These are phyloP conservation scores for Colletes latitarsis DNA, from an alignment of 1,140 invertebrate genomes.

Conservation along the genomic window DNA sequence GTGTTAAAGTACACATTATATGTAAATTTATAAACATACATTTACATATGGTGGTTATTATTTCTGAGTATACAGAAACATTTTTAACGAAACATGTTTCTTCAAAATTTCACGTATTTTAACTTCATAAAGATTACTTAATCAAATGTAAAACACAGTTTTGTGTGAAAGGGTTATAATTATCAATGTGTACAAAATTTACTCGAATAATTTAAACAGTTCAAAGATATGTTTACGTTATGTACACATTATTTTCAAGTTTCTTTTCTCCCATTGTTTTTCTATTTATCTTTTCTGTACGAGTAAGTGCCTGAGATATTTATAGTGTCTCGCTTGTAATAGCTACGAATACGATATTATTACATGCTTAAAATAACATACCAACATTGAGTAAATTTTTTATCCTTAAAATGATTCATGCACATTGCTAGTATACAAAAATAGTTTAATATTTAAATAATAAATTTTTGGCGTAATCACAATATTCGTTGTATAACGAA, in stretches of 20 bases:
- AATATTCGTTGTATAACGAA: neutral
- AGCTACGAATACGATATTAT: neutral
- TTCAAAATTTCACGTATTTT: neutral
- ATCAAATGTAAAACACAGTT: neutral
- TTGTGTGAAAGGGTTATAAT: neutral
- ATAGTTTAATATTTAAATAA: neutral
- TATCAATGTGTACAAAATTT: neutral
- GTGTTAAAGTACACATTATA: neutral
- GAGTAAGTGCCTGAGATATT: slow-evolving; percentile 8
- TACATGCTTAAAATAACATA: neutral
- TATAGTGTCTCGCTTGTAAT: neutral
- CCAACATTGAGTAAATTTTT: neutral
- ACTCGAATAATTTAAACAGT: neutral
- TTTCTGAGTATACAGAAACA: neutral
- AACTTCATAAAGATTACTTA: neutral
- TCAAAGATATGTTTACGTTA: neutral
- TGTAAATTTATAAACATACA: slow-evolving; percentile 22
- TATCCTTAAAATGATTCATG: neutral
- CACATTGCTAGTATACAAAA: neutral
- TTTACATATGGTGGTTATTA: neutral
- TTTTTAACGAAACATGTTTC: neutral
- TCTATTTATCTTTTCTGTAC: neutral
- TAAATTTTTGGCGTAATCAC: neutral
- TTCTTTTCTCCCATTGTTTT: neutral
- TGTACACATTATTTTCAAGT: neutral